These are phyloP conservation scores for Thumatha senex DNA, from an alignment of 2,888 invertebrate genomes.

Conservation along the genomic window DNA sequence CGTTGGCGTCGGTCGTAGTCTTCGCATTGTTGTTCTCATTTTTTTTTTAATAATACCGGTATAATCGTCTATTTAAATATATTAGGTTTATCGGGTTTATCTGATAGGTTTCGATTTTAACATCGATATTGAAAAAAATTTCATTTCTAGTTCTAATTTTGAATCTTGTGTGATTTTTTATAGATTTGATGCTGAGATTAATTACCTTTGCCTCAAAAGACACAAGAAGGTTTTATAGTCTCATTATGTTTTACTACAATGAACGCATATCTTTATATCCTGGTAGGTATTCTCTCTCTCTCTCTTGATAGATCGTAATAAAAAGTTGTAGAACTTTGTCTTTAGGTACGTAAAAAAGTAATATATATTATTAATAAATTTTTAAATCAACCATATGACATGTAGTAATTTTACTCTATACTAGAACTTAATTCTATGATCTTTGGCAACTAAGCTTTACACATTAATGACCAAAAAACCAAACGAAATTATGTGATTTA, in stretches of 20 bases:
- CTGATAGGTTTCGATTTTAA: too few relatives aligned
- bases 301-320: neutral
- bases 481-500: slow-evolving; percentile 9
- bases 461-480: slow-evolving; percentile 23
- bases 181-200: neutral
- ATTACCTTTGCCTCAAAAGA: neutral
- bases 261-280: neutral
- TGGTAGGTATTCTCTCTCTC: neutral
- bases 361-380: slow-evolving; percentile 14
- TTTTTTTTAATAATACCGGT: too few relatives aligned
- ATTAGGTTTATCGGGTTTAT: too few relatives aligned
- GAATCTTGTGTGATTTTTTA: neutral
- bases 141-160: too few relatives aligned
- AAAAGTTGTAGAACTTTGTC: neutral
- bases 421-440: slow-evolving; percentile 25
- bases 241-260: neutral
- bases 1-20: too few relatives aligned
- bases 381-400: slow-evolving; percentile 4
- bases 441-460: slow-evolving; percentile 16
- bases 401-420: slow-evolving; percentile 10
- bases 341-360: neutral
- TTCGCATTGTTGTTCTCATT: too few relatives aligned
- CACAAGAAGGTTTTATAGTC: neutral
- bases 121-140: too few relatives aligned
- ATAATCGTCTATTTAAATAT: too few relatives aligned